Base-by-base conservation (phyloP, 2,888 invertebrate genomes). In the Penaeus monodon region DNA sequence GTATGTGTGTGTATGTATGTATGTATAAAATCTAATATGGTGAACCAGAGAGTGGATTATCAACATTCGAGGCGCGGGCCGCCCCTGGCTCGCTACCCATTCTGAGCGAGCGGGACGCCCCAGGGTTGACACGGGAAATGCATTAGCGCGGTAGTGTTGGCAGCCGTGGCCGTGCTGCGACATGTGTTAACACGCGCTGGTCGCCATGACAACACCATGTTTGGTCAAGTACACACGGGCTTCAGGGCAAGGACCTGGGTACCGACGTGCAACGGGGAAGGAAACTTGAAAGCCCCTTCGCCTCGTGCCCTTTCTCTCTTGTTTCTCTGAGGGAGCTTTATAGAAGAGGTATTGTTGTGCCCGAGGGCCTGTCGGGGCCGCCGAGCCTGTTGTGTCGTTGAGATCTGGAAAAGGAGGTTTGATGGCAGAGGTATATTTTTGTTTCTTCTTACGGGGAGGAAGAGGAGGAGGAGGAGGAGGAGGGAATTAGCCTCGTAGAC, bases 171-270 rank as follows among this genome's bases (percentile, higher is more conserved):
- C 84, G 88, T 81, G 88, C 88, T 85, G 88, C 82, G 85, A 88
- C 88, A 88, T 85, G 88, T 88, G 88, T 88, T 88, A 88, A 88
- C 88, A 88, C 88, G 88, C 81, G 81, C 85, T 73, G 81, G 88
- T 88, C 85, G 85, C 88, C 88, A 88, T 88, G 88, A 88, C 88
- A 88, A 88, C 88, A 88, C 81, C 85, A 77, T 88, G 84, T 88
- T 85, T 88, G 88, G 88, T 88, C 88, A 88, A 88, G 88, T 88
- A 86, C 83, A 88, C 88, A 82, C 76, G 81, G 77, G 86, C 86
- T 86, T 78, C 86, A 81, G 86, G 86, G 86, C 86, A 81, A 73
- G 73, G 33, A 73, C 73, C 73, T 33, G 38, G 73, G 73, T 38
- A 73, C 73, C 73, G 73, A 73, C 73, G 57, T 57, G 57, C 57